Evolutionary conservation across 2,888 invertebrate genomes (phyloP).

Genomic region (Dorcus hopei): DNA sequence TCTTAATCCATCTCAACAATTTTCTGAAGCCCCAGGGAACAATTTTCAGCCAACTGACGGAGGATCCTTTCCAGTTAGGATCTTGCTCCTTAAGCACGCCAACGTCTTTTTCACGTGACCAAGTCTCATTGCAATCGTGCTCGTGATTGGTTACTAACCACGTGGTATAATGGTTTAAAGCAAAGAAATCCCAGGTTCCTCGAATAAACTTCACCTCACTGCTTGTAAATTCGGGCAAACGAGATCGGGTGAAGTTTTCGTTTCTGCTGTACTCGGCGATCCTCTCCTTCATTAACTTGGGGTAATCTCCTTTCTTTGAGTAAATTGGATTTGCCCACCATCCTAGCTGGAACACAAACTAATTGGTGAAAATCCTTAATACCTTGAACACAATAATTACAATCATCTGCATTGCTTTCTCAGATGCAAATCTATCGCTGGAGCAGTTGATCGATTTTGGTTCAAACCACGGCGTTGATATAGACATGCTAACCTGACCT

Average conservation of each 20-base stretch:
- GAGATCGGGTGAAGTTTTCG: constrained; percentile 48
- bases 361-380: not conserved
- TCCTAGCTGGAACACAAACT: constrained; percentile 42
- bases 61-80: constrained; percentile 52
- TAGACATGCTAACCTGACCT: constrained; percentile 60
- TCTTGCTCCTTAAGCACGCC: constrained; percentile 47
- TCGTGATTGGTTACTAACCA: constrained; percentile 42
- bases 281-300: constrained; percentile 48
- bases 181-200: constrained; percentile 62
- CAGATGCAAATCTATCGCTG: constrained; percentile 54
- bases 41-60: constrained; percentile 55
- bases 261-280: constrained; percentile 46
- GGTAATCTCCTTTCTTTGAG: constrained; percentile 52
- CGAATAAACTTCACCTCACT: constrained; percentile 48
- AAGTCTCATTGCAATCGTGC: constrained; percentile 45
- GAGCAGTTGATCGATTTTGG: constrained; percentile 33
- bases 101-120: constrained; percentile 50
- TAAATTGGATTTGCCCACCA: constrained; percentile 53
- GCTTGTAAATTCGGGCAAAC: constrained; percentile 49
- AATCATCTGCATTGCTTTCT: constrained; percentile 54
- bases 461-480: constrained; percentile 57
- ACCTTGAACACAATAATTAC: constrained; percentile 48
- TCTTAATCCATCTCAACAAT: constrained; percentile 52
- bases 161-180: constrained; percentile 63
- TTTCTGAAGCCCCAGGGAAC: constrained; percentile 61